Base-by-base conservation (phyloP, 2,113 vertebrate genomes). In the Labeo rohita region DNA sequence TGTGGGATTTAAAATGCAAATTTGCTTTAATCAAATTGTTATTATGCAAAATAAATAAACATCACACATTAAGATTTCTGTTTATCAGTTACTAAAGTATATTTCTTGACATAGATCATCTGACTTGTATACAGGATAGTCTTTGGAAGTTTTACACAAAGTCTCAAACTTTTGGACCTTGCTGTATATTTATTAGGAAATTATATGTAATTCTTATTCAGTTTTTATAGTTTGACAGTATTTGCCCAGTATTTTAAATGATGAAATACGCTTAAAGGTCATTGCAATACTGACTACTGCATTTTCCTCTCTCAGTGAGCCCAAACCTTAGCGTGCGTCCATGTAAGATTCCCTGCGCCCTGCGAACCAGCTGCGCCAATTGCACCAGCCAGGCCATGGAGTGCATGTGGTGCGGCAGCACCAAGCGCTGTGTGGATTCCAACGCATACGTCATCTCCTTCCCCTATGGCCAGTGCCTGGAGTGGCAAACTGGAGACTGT, bases 331-430 rank as follows among this genome's bases (percentile, higher is more conserved):
- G 96, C 16, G 93, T 94, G 15, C 95, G 97, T 49, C 95, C 95
- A 0, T 99, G 98, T 91, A 99, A 97, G 87, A 97, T 96, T 85
- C 97, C 97, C 0, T 99, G 98, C 63, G 96, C 97, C 1, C 90
- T 98, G 56, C 90, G 97, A 86, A 95, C 94, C 1, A 96, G 93
- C 0, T 99, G 98, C 4, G 91, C 95, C 54, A 98, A 99, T 93
- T 99, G 98, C 65, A 99, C 98, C 0, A 97, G 96, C 91, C 97
- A 96, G 2, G 95, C 96, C 77, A 97, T 97, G 96, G 98, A 99
- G 89, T 99, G 98, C 3, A 99, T 99, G 98, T 99, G 98, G 98
- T 99, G 98, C 21, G 94, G 97, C 93, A 99, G 96, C 43, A 95
- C 96, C 0, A 94, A 93, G 74, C 95, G 98, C 0, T 99, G 98